Conservation (phyloP, 2,797 vertebrate species). For the Coendou prehensilis region DNA sequence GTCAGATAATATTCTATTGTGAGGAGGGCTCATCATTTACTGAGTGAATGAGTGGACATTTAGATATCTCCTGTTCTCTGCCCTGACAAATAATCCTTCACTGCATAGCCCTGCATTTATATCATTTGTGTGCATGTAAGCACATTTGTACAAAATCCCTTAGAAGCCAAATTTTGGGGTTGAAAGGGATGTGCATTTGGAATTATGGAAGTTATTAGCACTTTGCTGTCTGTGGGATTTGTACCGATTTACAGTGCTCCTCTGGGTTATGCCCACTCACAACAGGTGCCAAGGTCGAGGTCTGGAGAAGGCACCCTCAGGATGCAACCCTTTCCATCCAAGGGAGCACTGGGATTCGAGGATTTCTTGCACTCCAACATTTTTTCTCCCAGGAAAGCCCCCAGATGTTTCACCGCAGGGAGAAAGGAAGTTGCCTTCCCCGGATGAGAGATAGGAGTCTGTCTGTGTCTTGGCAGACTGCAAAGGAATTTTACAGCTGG, state of each 20-base stretch:
- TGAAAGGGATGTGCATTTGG: background rate
- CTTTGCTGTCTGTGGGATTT: background rate
- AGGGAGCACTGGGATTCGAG: background rate
- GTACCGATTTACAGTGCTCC: background rate
- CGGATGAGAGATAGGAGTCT: background rate
- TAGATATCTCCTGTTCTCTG: background rate
- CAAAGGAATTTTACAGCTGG: background rate
- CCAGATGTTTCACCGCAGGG: background rate
- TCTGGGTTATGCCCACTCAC: background rate
- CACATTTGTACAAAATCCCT: background rate
- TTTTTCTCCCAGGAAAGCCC: background rate
- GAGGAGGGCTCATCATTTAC: background rate
- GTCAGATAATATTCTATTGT: background rate
- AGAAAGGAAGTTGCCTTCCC: background rate
- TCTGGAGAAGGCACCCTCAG: background rate
- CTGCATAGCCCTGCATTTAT: background rate
- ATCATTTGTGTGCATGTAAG: background rate
- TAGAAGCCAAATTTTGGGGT: background rate
- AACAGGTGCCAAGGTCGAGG: background rate
- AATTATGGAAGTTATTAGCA: background rate
- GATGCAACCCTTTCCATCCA: background rate
- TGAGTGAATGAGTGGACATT: background rate
- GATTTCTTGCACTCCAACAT: background rate
- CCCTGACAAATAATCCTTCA: background rate
- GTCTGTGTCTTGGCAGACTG: background rate